Evolutionary conservation across 2,797 vertebrate genomes (phyloP).

Genomic region (Phalanger gymnotis): DNA sequence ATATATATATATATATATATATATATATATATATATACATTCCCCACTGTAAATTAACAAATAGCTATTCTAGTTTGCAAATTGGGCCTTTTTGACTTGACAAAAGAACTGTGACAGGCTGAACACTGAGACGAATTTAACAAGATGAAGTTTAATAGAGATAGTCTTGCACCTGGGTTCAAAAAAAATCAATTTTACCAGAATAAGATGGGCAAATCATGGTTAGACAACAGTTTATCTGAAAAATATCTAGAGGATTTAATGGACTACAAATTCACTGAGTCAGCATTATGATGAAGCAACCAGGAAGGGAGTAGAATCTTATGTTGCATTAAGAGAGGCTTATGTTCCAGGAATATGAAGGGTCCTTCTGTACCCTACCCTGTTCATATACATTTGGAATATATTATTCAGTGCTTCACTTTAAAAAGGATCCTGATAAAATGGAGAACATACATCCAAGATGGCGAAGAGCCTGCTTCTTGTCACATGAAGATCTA

Average conservation of each 20-base stretch:
- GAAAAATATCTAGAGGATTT: neutral
- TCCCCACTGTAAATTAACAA: neutral
- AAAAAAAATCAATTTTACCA: neutral
- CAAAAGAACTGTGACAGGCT: neutral
- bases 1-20: too few relatives aligned
- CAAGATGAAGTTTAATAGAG: neutral
- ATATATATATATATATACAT: neutral
- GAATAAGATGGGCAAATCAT: neutral
- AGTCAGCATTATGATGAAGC: neutral
- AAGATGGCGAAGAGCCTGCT: neutral
- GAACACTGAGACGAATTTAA: neutral
- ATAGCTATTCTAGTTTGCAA: neutral
- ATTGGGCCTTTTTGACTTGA: neutral
- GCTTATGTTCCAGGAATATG: neutral
- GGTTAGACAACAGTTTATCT: neutral
- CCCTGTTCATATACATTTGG: neutral
- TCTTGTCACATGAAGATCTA: neutral
- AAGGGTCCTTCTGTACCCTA: neutral
- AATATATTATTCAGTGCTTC: neutral
- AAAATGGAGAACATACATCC: neutral
- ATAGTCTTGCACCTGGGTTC: neutral
- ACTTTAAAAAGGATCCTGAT: neutral
- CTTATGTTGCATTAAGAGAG: neutral
- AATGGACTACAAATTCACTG: neutral
- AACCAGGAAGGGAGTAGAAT: neutral